Percentiles rank a stretch among this genome's conserved stretches.
These are phyloP conservation scores for Temnothorax ravouxi DNA, from an alignment of 2,888 invertebrate species.

Conservation along the genomic window DNA sequence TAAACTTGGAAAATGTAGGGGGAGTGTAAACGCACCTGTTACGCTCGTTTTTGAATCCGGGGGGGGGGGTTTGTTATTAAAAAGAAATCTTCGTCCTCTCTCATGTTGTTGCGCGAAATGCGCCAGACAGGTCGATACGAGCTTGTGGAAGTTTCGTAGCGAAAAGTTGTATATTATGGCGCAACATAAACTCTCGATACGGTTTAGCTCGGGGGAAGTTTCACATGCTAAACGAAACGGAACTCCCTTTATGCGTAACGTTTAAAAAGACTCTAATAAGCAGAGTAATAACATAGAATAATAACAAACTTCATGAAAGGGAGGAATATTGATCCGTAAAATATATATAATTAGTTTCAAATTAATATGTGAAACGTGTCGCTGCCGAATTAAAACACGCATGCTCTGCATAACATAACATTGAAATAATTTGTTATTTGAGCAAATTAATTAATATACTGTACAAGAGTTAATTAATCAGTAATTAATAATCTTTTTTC, in stretches of 20 bases:
- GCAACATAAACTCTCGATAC: slow-evolving; percentile 25
- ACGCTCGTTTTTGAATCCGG: slow-evolving; percentile 10
- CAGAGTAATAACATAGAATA: neutral
- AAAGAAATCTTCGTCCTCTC: slow-evolving; percentile 18
- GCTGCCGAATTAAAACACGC: neutral
- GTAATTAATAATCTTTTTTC: neutral
- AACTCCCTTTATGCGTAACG: slow-evolving; percentile 18
- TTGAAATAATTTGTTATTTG: slow-evolving; percentile 2
- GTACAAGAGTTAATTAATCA: neutral
- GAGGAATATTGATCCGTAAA: neutral
- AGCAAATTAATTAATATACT: slow-evolving; percentile 2
- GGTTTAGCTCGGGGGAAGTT: slow-evolving; percentile 28
- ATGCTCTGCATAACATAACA: neutral
- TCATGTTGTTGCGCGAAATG: slow-evolving; percentile 12
- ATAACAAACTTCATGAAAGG: neutral
- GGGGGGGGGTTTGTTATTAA: slow-evolving; percentile 2
- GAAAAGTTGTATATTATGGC: slow-evolving; percentile 18
- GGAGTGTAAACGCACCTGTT: slow-evolving; percentile 11
- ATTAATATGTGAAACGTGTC: slow-evolving; percentile 19
- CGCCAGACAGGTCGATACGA: slow-evolving; percentile 36
- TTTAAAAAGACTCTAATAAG: slow-evolving; percentile 41
- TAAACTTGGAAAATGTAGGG: neutral
- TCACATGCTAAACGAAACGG: slow-evolving; percentile 22
- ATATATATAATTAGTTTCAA: neutral
- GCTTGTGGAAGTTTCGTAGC: slow-evolving; percentile 1